Conservation (phyloP, 2,797 vertebrate genomes). For the Sardinella longiceps region DNA sequence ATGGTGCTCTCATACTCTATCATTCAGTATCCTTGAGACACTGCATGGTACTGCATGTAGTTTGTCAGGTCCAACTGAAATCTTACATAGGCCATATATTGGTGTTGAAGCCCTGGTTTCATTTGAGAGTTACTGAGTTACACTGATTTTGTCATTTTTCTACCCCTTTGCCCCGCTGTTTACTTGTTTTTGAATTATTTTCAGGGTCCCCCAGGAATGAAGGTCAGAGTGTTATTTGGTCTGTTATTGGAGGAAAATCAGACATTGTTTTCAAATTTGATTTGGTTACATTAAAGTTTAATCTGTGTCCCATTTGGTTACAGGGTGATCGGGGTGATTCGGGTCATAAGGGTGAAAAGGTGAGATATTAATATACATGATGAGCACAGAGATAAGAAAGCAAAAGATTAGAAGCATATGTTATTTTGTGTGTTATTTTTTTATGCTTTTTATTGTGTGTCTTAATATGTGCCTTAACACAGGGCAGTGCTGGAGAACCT, state of each 20-base stretch:
- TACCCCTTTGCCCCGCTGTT: background rate
- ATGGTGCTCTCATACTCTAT: background rate
- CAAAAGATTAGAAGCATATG: background rate
- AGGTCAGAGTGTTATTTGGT: constrained; percentile 63
- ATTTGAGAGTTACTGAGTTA: background rate
- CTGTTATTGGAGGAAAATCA: background rate
- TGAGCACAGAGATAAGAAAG: background rate
- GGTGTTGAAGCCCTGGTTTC: background rate
- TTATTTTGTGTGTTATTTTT: constrained; percentile 38
- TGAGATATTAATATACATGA: constrained; percentile 43
- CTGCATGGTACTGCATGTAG: background rate
- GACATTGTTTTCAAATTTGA: constrained; percentile 28
- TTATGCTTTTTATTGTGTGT: constrained; percentile 27
- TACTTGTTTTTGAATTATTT: constrained; percentile 59
- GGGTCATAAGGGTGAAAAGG: constrained; percentile 74
- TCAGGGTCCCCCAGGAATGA: constrained; percentile 75
- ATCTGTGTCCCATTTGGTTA: constrained; percentile 42
- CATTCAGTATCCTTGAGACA: background rate
- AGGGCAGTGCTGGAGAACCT: constrained; percentile 77
- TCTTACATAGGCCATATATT: background rate
- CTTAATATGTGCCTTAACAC: constrained; percentile 40
- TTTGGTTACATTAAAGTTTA: constrained; percentile 21
- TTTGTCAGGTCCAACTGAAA: background rate
- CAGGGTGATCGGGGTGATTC: constrained; percentile 78
- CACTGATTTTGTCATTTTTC: background rate